Evolutionary conservation across 2,113 vertebrate genomes (phyloP).

Genomic region (Gyps fulvus): DNA sequence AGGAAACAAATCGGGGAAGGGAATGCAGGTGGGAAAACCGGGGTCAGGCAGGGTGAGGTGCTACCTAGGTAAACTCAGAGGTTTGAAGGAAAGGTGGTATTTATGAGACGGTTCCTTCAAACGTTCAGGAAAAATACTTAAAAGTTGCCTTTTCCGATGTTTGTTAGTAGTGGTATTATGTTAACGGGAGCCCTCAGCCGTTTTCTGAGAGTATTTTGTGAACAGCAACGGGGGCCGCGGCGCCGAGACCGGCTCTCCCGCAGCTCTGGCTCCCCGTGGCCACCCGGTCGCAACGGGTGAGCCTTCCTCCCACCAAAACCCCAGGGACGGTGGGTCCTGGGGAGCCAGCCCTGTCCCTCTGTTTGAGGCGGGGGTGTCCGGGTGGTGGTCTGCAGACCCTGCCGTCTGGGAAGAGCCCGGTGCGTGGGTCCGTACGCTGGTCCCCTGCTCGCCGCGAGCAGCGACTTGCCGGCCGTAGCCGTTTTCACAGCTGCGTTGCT

Average conservation of each 20-base stretch:
- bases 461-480: not conserved
- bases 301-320: not conserved
- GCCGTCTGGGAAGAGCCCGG: not conserved
- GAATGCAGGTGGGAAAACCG: not conserved
- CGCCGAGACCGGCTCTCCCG: not conserved
- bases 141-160: not conserved
- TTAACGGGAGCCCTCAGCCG: not conserved
- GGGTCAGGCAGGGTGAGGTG: not conserved
- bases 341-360: not conserved
- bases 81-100: not conserved
- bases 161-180: not conserved
- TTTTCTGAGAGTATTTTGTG: not conserved
- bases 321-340: accelerated
- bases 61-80: not conserved
- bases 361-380: not conserved
- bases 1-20: not conserved
- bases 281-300: not conserved
- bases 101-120: not conserved
- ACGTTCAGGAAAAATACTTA: not conserved
- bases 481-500: not conserved
- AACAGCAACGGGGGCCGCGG: not conserved
- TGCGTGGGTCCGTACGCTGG: accelerated
- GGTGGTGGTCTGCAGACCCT: not conserved
- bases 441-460: too few relatives aligned
- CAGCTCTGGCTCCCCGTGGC: not conserved